A percentile compares a stretch with the other conserved stretches of the same genome.
Evolutionary conservation across 2,888 invertebrate species (phyloP).

Genomic region (Mesorhabditis spiculigera): DNA sequence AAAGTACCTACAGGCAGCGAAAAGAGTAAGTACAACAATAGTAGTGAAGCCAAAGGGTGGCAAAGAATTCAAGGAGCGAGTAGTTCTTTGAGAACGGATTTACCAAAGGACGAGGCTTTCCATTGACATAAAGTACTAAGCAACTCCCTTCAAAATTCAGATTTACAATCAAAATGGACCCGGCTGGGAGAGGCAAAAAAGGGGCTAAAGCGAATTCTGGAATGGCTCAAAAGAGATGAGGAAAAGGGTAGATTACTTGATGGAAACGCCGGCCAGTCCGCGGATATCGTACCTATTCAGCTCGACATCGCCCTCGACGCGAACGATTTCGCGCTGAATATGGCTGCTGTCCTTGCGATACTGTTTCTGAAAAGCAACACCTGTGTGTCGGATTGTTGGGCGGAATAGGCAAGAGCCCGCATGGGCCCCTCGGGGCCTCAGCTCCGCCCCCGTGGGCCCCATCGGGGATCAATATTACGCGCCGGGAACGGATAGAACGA

Average conservation of each 20-base stretch:
- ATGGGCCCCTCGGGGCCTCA: too few species aligned
- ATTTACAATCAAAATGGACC: too few species aligned
- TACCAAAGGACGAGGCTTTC: too few species aligned
- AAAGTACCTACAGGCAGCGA: neutral
- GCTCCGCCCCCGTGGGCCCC: neutral
- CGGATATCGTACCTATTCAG: neutral
- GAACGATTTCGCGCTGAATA: neutral
- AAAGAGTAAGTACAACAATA: neutral
- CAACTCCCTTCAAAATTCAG: too few species aligned
- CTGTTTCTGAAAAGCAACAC: neutral
- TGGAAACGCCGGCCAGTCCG: neutral
- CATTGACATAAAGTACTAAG: too few species aligned
- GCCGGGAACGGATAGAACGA: neutral
- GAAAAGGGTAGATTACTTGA: neutral
- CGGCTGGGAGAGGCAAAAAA: too few species aligned
- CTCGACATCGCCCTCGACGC: neutral
- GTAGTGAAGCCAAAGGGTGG: too few species aligned
- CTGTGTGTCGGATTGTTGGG: too few species aligned
- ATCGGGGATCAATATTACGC: neutral
- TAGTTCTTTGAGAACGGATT: too few species aligned
- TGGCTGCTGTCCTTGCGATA: neutral
- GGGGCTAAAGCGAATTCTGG: neutral
- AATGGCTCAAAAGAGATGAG: neutral
- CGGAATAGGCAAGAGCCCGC: too few species aligned
- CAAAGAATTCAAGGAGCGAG: neutral